Percentiles rank a stretch among this genome's conserved stretches.
These are phyloP conservation scores for Platypus cylindrus DNA, from an alignment of 2,888 invertebrate species.

Conservation along the genomic window DNA sequence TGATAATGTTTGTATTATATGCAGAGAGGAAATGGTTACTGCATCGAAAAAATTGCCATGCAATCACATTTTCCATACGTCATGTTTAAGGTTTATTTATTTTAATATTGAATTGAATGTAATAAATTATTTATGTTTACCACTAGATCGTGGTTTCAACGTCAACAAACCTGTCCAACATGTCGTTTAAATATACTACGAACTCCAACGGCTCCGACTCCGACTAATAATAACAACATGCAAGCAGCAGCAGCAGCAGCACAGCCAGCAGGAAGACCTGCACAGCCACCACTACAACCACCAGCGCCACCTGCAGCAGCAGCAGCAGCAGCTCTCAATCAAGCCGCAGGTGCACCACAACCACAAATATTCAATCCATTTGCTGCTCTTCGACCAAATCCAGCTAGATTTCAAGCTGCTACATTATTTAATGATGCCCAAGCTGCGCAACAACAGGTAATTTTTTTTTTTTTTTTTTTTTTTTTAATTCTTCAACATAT, in stretches of 20 bases:
- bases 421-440: too few relatives aligned
- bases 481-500: too few relatives aligned
- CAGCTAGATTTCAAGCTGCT: too few relatives aligned
- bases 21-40: constrained; percentile 62
- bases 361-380: constrained; percentile 24
- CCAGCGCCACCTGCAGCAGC: constrained; percentile 1
- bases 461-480: constrained; percentile 2
- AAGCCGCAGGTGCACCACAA: constrained; percentile 21
- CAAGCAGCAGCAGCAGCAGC: too few relatives aligned
- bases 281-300: too few relatives aligned
- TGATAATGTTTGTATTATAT: constrained; percentile 98
- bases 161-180: constrained; percentile 99
- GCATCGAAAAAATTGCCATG: constrained; percentile 94
- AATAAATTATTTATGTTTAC: constrained; percentile 2
- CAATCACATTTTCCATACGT: constrained; percentile 98
- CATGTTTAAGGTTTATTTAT: constrained; percentile 58
- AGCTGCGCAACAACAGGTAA: constrained; percentile 15
- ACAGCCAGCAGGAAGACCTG: too few relatives aligned
- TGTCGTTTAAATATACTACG: constrained; percentile 74
- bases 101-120: not conserved
- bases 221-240: constrained; percentile 19
- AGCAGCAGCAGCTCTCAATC: constrained; percentile 13
- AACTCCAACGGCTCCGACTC: constrained; percentile 17
- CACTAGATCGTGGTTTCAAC: constrained; percentile 93
- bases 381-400: constrained; percentile 23